phyloP scores from a whole-genome alignment of 2,888 invertebrate species.

The Acrobasis repandana region DNA sequence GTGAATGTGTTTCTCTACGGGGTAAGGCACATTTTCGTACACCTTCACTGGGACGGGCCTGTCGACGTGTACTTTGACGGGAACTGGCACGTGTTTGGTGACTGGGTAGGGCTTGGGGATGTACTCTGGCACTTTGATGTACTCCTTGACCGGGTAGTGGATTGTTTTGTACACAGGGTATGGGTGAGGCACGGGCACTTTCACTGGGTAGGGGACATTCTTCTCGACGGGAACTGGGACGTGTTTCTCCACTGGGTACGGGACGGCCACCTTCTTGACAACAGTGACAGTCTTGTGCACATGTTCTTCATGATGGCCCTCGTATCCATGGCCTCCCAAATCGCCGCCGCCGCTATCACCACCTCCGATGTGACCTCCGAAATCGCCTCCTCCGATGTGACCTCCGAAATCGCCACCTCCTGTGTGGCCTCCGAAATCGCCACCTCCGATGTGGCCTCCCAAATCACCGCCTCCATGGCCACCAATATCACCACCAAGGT shows the following conservation, averaged over 20 bases:
- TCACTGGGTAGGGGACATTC: conserved; percentile 85
- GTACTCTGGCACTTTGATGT: conserved; percentile 86
- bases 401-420: conserved; percentile 41
- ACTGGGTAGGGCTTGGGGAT: conserved; percentile 87
- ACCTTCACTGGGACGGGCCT: conserved; percentile 85
- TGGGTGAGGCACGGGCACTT: conserved; percentile 87
- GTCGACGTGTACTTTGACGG: conserved; percentile 86
- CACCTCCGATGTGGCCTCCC: conserved; percentile 27
- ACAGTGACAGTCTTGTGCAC: conserved; percentile 85
- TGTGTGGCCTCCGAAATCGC: conserved; percentile 45
- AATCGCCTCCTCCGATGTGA: conserved; percentile 43
- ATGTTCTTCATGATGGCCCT: conserved; percentile 70
- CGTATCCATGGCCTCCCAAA: conserved; percentile 41
- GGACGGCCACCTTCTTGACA: conserved; percentile 87
- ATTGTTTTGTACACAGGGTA: conserved; percentile 87
- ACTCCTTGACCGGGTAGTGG: conserved; percentile 85
- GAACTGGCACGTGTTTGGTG: conserved; percentile 85
- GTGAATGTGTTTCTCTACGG: conserved; percentile 87
- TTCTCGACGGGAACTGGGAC: conserved; percentile 87
- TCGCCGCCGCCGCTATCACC: conserved; percentile 41
- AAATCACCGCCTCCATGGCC: conserved; percentile 36
- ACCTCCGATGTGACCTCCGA: conserved; percentile 40
- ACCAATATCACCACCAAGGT: conserved; percentile 42
- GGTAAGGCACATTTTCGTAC: conserved; percentile 86
- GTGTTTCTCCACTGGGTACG: conserved; percentile 88